Conservation (phyloP, 2,888 invertebrate genomes). For the Lycophotia porphyrea region DNA sequence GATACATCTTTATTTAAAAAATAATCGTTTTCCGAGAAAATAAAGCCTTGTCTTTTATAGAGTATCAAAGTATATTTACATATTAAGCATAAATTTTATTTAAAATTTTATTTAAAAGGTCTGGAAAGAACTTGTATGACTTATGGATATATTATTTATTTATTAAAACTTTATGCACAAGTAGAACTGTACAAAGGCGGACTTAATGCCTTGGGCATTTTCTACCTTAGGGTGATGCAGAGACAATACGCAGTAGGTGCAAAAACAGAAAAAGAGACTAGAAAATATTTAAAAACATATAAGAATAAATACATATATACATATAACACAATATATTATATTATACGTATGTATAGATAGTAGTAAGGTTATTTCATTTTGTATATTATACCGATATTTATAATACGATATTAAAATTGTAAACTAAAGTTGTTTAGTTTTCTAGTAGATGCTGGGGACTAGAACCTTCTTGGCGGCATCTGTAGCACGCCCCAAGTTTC, state of each 20-base stretch:
- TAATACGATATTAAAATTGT: constrained; percentile 40
- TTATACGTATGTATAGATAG: constrained; percentile 48
- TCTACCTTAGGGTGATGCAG: too few relatives aligned
- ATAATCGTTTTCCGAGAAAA: constrained; percentile 70
- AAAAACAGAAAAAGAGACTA: too few relatives aligned
- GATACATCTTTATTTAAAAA: constrained; percentile 85
- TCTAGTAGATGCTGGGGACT: constrained; percentile 16
- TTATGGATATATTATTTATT: constrained; percentile 12
- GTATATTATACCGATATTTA: constrained; percentile 48
- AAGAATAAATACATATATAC: too few relatives aligned
- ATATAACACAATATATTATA: too few relatives aligned
- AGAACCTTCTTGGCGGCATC: constrained; percentile 71
- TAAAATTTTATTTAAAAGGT: constrained; percentile 6
- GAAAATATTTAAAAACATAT: too few relatives aligned
- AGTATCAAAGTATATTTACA: constrained; percentile 81
- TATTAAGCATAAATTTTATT: constrained; percentile 58
- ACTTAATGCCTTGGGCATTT: too few relatives aligned
- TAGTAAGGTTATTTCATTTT: constrained; percentile 41
- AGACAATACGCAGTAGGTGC: too few relatives aligned
- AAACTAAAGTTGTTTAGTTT: constrained; percentile 28
- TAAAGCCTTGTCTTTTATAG: constrained; percentile 78
- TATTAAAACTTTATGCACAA: too few relatives aligned
- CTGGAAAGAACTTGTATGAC: not conserved
- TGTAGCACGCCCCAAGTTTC: constrained; percentile 68
- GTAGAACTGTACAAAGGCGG: too few relatives aligned